A percentile compares a stretch with the other conserved stretches of the same genome.
Conservation (phyloP, 2,888 invertebrate genomes). For the Ditula angustiorana region DNA sequence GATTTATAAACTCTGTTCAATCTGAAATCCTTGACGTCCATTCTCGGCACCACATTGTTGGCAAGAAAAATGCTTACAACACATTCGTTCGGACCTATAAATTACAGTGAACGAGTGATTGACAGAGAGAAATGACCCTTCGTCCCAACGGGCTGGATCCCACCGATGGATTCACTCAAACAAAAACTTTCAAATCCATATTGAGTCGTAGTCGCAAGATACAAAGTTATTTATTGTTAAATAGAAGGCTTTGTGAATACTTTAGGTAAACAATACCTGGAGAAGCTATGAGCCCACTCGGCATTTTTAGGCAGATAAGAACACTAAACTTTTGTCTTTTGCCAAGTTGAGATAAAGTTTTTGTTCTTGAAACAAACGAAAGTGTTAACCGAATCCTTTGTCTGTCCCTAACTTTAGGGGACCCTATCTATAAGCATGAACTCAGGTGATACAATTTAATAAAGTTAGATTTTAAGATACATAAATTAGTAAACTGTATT, state of each 20-base stretch:
- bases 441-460: conserved; percentile 6
- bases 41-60: conserved; percentile 1
- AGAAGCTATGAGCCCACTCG: conserved; percentile 1
- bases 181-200: conserved; percentile 20
- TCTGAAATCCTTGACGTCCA: background rate
- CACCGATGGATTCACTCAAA: background rate
- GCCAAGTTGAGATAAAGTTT: conserved; percentile 9
- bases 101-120: conserved; percentile 36
- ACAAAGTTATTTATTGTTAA: conserved; percentile 16
- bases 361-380: conserved; percentile 14
- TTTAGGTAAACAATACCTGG: conserved; percentile 16
- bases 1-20: conserved; percentile 17
- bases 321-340: background rate
- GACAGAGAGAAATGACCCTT: conserved; percentile 33
- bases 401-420: conserved; percentile 9
- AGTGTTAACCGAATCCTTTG: conserved; percentile 12
- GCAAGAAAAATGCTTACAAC: conserved; percentile 29
- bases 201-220: conserved; percentile 15
- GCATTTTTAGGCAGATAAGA: conserved; percentile 24
- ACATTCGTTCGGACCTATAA: conserved; percentile 30
- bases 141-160: conserved; percentile 2
- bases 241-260: conserved; percentile 8
- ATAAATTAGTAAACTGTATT: background rate
- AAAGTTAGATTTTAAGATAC: background rate
- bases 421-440: background rate